Conservation (phyloP, 2,888 invertebrate genomes). For the Conops quadrifasciatus region DNA sequence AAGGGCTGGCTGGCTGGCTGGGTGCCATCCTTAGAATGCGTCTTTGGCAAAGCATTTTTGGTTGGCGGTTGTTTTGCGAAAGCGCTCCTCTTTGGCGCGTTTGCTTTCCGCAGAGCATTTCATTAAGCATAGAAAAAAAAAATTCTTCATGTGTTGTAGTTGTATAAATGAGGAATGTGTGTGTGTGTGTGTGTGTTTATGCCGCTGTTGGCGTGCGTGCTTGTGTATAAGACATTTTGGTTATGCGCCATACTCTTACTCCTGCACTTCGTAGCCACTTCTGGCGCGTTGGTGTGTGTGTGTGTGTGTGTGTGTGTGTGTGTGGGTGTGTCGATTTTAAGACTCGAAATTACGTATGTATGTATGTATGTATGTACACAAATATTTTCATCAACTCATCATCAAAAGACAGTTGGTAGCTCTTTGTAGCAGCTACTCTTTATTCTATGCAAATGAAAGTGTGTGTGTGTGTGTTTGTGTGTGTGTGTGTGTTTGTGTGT, state of each 20-base stretch:
- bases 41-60: constrained; percentile 25
- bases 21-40: no score
- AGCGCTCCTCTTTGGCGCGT: not conserved
- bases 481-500: not conserved
- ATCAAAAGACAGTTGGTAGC: constrained; percentile 11
- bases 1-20: no score
- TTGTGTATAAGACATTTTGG: not conserved
- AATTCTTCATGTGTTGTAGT: no score
- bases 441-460: constrained; percentile 11
- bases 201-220: not conserved
- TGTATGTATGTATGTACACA: no score
- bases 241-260: not conserved
- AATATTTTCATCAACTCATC: constrained; percentile 38
- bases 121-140: constrained; percentile 27
- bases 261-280: not conserved
- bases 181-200: not conserved
- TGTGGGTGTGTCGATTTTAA: constrained; percentile 32
- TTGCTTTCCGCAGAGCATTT: constrained; percentile 38
- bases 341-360: constrained; percentile 30
- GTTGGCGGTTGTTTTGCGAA: constrained; percentile 20
- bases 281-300: not conserved
- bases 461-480: not conserved
- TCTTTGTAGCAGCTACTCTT: constrained; percentile 21
- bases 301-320: not conserved
- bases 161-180: not conserved